phyloP scores from a whole-genome alignment of 2,113 vertebrate genomes.

The Onychorhynchus coronatus region DNA sequence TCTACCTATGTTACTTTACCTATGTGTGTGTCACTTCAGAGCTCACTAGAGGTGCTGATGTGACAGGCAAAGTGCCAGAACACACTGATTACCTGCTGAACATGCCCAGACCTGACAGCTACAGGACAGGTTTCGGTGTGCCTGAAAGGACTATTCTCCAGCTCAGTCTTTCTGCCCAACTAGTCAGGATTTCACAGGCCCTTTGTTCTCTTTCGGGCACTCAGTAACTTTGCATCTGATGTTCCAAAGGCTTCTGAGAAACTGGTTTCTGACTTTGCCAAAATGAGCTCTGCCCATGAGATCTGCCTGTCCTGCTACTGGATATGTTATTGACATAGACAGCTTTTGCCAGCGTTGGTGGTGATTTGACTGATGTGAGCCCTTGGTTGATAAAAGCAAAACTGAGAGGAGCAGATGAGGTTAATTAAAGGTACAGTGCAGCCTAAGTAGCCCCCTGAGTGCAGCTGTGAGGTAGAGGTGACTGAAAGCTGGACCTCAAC shows the following conservation, averaged over 20 bases:
- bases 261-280: background rate
- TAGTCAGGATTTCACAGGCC: background rate
- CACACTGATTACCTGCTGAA: background rate
- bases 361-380: background rate
- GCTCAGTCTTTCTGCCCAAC: background rate
- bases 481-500: background rate
- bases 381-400: background rate
- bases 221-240: background rate
- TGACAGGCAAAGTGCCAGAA: background rate
- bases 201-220: background rate
- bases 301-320: rapidly evolving
- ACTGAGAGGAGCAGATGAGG: background rate
- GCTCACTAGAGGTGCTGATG: background rate
- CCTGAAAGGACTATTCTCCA: background rate
- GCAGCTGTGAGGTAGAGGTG: background rate
- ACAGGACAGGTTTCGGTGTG: rapidly evolving
- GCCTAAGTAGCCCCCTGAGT: background rate
- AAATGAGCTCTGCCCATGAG: background rate
- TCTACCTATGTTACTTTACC: background rate
- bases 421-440: background rate
- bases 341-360: background rate
- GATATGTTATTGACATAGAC: rapidly evolving
- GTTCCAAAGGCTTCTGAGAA: background rate
- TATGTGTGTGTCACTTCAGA: background rate
- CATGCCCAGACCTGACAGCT: background rate